These are phyloP conservation scores for Aquatica leii DNA, from an alignment of 2,888 invertebrate species.

Conservation along the genomic window DNA sequence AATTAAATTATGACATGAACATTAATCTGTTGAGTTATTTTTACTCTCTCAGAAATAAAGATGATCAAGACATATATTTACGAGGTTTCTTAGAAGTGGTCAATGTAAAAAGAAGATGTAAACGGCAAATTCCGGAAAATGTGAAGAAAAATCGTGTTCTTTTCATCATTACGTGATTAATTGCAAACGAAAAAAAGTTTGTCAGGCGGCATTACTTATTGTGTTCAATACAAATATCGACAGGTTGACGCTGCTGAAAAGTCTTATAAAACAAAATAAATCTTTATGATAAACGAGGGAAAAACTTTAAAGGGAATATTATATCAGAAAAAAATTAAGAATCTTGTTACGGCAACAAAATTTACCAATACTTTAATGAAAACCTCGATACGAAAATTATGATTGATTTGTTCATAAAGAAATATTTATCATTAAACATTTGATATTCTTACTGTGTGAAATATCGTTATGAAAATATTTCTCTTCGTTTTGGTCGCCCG, in stretches of 20 bases:
- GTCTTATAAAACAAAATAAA: no score
- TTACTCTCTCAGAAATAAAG: neutral
- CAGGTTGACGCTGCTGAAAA: no score
- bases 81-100: neutral
- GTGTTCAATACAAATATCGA: no score
- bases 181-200: neutral
- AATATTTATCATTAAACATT: neutral
- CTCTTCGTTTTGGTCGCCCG: neutral
- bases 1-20: neutral
- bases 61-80: constrained; percentile 1
- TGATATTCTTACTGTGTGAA: neutral
- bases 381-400: neutral
- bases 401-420: neutral
- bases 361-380: neutral
- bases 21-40: neutral
- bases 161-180: neutral
- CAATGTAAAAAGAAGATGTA: neutral
- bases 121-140: neutral
- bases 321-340: neutral
- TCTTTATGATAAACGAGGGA: neutral
- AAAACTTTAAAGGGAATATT: neutral
- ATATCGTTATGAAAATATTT: neutral
- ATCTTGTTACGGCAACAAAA: neutral
- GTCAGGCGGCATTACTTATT: no score
- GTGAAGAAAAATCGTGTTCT: neutral